Base-by-base conservation (phyloP, 1,140 invertebrate species). In the Plodia interpunctella region DNA sequence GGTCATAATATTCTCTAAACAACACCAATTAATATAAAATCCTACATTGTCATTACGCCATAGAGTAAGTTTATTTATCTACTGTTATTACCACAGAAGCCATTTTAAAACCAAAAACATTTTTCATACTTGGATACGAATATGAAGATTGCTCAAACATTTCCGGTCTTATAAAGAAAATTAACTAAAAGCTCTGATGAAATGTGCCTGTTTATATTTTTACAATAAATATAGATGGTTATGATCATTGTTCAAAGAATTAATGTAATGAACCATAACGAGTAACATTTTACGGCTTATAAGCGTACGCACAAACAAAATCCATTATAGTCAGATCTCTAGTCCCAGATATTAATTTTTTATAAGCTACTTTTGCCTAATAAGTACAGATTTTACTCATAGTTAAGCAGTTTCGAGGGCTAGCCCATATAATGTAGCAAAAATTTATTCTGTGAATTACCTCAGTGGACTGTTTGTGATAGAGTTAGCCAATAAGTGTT, bases 401-500 rank as follows among this genome's bases (percentile, higher is more conserved):
- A 70, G 60, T 62, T 68, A 66, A 70, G 66, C 66, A 67, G 58
- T 65, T 52, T 63, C 58, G 65, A 62, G 66, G 64, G 62, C 59
- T 74, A 66, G 56, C n/a, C 67, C 62, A 58, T 59, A 28, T 63
- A 51, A 63, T 68, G 61, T 67, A 66, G 61, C 56, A 59, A 59
- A 70, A 70, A 70, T 80, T 81, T 69, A 78, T 80, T 76, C 69
- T 85, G 75, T 80, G 63, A 83, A 85, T 78, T 87, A 88, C 83
- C 83, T 88, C 86, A 86, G 76, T 86, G 80, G 74, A 83, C 77
- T 84, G 78, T 86, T 83, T 87, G 83, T 87, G 83, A 87, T 86
- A 85, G 78, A 79, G 86, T 80, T 88, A 88, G 83, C 86, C 83
- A 80, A 74, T 88, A 88, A 87, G 86, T 88, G 86, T 88, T 88